phyloP scores from a whole-genome alignment of 2,888 invertebrate species.

The Cenopis cana region DNA sequence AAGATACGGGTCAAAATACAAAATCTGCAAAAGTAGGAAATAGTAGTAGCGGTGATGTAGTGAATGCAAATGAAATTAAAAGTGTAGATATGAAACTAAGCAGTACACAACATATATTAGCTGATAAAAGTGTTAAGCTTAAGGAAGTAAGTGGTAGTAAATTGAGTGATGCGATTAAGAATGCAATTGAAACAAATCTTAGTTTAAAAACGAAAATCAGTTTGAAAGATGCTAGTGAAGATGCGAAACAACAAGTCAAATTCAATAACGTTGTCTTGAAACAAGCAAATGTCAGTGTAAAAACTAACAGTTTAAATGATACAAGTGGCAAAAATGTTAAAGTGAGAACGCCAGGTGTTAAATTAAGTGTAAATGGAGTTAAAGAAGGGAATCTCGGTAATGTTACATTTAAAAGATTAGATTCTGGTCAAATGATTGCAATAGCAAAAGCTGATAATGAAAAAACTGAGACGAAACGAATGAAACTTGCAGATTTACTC shows the following conservation, averaged over 20 bases:
- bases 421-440: neutral
- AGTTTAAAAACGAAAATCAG: neutral
- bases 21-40: neutral
- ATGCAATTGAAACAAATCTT: neutral
- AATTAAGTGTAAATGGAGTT: neutral
- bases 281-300: neutral
- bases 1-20: neutral
- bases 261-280: neutral
- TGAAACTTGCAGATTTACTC: neutral
- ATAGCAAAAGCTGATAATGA: neutral
- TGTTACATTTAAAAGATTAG: neutral
- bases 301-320: neutral
- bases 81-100: neutral
- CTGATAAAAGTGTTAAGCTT: neutral
- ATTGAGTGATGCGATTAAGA: neutral
- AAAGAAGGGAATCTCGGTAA: neutral
- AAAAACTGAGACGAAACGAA: neutral
- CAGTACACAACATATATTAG: neutral
- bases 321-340: neutral
- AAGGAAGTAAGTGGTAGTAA: neutral
- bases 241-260: neutral
- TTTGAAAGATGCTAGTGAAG: neutral
- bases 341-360: neutral
- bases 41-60: neutral
- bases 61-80: neutral